Evolutionary conservation across 1,140 invertebrate species (phyloP), one percentile per base, ranked within the genome.

Genomic region (Megathymus violae): DNA sequence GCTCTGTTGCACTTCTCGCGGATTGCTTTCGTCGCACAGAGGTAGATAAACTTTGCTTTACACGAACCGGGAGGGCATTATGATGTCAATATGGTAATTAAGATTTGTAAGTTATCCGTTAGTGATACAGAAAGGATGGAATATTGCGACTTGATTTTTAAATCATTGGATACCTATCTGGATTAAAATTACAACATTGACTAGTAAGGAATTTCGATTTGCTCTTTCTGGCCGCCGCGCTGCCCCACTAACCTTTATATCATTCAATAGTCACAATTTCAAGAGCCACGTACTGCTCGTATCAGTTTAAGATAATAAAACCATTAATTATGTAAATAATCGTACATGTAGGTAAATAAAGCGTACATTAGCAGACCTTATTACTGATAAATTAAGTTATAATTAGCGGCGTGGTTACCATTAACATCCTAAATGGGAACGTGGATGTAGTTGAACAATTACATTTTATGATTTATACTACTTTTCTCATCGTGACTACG

Each of bases 211-310:
- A 19, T 41, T 52, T 41, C 9, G 17, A 38, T 52, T 41, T 52
- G 50, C 50, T 36, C 50, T 36, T 63, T 54, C 48, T 43, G 11
- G 36, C 17, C 51, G 22, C 54, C 16, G 48, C 31, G 51, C 51
- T 78, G 76, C 61, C 76, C 82, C 71, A 84, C 77, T 88, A 74
- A 83, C 85, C 82, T 80, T 76, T 78, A 75, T 83, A 72, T 73
- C 56, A 59, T 70, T 67, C 41, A 60, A 58, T 48, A 66, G 22
- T 65, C 47, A 22, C 36, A 60, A 34, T 22, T 50, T 51, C 38
- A 34, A 52, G 41, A 60, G 47, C 52, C 61, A 25, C 34, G 38
- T 50, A 64, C 36, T 52, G 31, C 48, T 52, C 25, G n/a, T 43
- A 43, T 54, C 51, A 54, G 13, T 25, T 10, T 31, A 7, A 1